phyloP scores from a whole-genome alignment of 1,140 invertebrate species.

The Bursaphelenchus mucronatus region DNA sequence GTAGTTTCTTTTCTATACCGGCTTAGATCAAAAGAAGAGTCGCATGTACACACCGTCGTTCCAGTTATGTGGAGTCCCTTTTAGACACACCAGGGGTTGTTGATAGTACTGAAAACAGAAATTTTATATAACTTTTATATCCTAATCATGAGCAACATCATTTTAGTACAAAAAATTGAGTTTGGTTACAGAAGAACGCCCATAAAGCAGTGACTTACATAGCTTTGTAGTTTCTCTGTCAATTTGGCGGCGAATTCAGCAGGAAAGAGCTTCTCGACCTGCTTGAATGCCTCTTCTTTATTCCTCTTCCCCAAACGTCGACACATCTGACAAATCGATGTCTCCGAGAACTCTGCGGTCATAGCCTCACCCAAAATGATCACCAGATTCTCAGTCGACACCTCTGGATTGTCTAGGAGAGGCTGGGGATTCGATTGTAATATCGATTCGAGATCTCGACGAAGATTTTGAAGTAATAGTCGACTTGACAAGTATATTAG shows the following conservation, averaged over 20 bases:
- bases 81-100: background rate
- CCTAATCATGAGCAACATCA: background rate
- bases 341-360: conserved; percentile 11
- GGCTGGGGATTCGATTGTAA: background rate
- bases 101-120: conserved; percentile 17
- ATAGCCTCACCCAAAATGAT: conserved; percentile 9
- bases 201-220: background rate
- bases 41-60: conserved; percentile 15
- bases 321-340: background rate
- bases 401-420: conserved; percentile 2
- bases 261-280: background rate
- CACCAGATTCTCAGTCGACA: background rate
- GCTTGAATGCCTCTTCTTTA: conserved; percentile 2
- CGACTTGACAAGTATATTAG: conserved; percentile 37
- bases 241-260: background rate
- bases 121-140: background rate
- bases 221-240: background rate
- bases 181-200: background rate
- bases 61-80: conserved; percentile 5
- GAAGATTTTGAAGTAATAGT: conserved; percentile 28
- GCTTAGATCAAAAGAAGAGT: conserved; percentile 11
- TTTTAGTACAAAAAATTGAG: background rate
- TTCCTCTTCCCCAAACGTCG: conserved; percentile 4
- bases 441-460: conserved; percentile 12
- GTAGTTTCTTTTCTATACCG: no score